Evolutionary conservation across 2,888 invertebrate genomes (phyloP), one percentile per base, ranked within the genome.

Genomic region (Monochamus alternatus): DNA sequence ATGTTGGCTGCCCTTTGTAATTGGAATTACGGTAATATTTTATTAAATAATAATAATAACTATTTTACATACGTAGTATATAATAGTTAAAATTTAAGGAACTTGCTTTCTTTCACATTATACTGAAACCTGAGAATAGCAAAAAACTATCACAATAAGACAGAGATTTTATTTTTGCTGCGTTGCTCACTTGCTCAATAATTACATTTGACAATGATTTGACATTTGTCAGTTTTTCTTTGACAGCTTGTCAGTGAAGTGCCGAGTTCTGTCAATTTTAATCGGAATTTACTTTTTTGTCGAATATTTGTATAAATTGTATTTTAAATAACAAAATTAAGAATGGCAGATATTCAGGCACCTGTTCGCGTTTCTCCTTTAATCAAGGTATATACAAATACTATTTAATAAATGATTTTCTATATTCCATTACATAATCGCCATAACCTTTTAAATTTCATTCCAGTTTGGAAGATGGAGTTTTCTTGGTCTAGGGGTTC

Each of bases 401-500:
- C 51, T 51, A n/a, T 14, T 7, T 38, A 38, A 5, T 14, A 22
- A n/a, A 1, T 55, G n/a, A 43, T 52, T 43, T 44, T 12, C 62
- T 10, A 14, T 31, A 66, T 51, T 69, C 10, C 22, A 73, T 81
- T 82, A 80, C 80, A 79, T 82, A 82, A 82, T 72, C 55, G 43
- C 38, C 38, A 47, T 81, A 82, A 80, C 78, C 79, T 72, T 51
- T 8, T 51, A n/a, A 64, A 69, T 60, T 67, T 67, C 63, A n/a
- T 86, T 90, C 8, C 88, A 95, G 95, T 95, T 96, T 85, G 93
- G 93, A 75, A 92, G 97, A 86, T 97, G 96, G 96, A 93, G 94
- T 73, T 91, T 96, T 85, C 91, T 97, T 3, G 87, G 91, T 0
- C 90, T 91, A 0, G 96, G 96, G 44, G 89, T 97, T 79, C 86